phyloP scores from a whole-genome alignment of 2,113 vertebrate species.

The Pelusios castaneus region DNA sequence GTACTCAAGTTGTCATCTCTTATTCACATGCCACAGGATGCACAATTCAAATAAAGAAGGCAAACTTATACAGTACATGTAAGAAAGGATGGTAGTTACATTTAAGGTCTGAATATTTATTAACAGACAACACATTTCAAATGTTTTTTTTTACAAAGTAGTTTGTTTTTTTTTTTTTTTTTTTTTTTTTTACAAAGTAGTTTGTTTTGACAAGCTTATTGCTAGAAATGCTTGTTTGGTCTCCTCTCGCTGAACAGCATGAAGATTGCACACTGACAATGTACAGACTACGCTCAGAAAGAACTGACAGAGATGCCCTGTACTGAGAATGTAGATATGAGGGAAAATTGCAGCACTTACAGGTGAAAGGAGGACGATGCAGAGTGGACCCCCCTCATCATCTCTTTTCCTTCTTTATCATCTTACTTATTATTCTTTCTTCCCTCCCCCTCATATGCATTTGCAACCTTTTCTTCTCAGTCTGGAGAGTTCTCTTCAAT shows the following conservation, averaged over 20 bases:
- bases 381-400: not conserved
- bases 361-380: not conserved
- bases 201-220: constrained; percentile 36
- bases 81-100: constrained; percentile 46
- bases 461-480: not conserved
- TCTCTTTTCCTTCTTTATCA: not conserved
- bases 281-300: not conserved
- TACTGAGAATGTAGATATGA: not conserved
- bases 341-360: not conserved
- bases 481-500: not conserved
- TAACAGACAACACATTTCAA: constrained; percentile 43
- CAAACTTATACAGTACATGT: constrained; percentile 32
- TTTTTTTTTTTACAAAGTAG: not conserved
- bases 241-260: not conserved
- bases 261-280: not conserved
- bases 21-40: constrained; percentile 63
- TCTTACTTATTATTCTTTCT: not conserved
- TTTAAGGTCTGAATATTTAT: constrained; percentile 41
- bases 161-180: not conserved
- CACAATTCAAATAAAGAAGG: constrained; percentile 63
- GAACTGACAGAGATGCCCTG: not conserved
- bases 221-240: not conserved
- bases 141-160: no score
- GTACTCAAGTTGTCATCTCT: constrained; percentile 62
- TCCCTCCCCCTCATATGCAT: not conserved